Evolutionary conservation across 2,113 vertebrate genomes (phyloP).

Genomic region (Hyperopisus bebe): DNA sequence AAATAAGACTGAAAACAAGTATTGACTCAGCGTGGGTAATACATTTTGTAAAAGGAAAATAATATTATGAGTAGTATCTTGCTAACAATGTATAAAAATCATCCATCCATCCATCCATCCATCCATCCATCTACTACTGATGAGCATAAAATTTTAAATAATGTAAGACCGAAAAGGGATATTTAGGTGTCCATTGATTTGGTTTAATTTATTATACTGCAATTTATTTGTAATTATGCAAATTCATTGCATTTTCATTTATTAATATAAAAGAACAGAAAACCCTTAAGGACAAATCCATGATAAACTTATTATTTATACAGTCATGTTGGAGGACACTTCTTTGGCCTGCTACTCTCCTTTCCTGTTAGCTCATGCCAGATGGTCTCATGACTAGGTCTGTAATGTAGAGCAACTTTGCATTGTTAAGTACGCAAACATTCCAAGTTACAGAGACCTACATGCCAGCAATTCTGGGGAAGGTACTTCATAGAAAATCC

Average conservation of each 20-base stretch:
- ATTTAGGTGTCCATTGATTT: neutral
- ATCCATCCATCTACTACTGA: neutral
- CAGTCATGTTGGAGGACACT: neutral
- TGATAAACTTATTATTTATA: neutral
- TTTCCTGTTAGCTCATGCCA: neutral
- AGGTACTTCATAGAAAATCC: neutral
- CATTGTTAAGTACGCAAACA: neutral
- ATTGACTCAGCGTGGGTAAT: neutral
- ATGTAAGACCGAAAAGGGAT: neutral
- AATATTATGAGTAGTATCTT: neutral
- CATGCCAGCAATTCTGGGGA: neutral
- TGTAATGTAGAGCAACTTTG: neutral
- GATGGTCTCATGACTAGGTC: neutral
- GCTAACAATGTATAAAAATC: neutral
- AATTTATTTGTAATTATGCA: conserved; percentile 5
- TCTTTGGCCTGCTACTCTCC: neutral
- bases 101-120: neutral
- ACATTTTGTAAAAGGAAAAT: neutral
- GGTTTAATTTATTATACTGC: neutral
- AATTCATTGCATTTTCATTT: neutral
- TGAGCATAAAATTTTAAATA: neutral
- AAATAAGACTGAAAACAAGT: neutral
- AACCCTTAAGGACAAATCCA: neutral
- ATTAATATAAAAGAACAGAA: neutral
- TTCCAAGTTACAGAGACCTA: neutral